These are phyloP conservation scores for Psylliodes chrysocephalus DNA, from an alignment of 2,888 invertebrate species.

Conservation along the genomic window DNA sequence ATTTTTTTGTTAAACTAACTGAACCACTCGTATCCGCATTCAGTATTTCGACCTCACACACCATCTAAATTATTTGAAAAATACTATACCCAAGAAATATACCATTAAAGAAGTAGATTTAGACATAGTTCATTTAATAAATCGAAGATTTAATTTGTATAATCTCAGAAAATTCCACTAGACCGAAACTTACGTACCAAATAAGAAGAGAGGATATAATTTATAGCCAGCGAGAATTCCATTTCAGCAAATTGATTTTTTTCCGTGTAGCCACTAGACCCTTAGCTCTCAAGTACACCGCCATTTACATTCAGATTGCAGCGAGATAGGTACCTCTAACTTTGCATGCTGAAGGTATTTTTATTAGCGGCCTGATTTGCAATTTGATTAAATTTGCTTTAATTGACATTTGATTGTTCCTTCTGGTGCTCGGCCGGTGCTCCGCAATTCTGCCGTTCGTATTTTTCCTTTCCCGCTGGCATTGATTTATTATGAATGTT, in stretches of 20 bases:
- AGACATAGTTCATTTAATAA: too few species aligned
- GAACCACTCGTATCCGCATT: too few species aligned
- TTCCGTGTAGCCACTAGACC: not conserved
- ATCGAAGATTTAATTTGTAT: too few species aligned
- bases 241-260: constrained; percentile 19
- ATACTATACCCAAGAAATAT: too few species aligned
- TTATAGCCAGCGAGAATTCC: constrained; percentile 1
- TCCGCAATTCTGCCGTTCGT: not conserved
- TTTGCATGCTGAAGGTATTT: constrained; percentile 42
- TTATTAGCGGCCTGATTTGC: constrained; percentile 46
- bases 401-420: constrained; percentile 46
- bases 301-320: constrained; percentile 45
- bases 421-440: not conserved
- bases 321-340: constrained; percentile 39
- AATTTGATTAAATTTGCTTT: constrained; percentile 46
- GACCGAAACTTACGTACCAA: not conserved
- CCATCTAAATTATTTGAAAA: too few species aligned
- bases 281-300: constrained; percentile 13
- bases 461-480: not conserved
- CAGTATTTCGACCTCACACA: too few species aligned
- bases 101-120: too few species aligned
- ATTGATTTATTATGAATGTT: constrained; percentile 4
- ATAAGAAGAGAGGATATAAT: constrained; percentile 1
- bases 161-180: not conserved
- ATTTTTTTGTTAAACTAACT: too few species aligned